Evolutionary conservation across 2,797 vertebrate species (phyloP), one percentile per base, ranked within the genome.

Genomic region (Mormyrops boulengeri): DNA sequence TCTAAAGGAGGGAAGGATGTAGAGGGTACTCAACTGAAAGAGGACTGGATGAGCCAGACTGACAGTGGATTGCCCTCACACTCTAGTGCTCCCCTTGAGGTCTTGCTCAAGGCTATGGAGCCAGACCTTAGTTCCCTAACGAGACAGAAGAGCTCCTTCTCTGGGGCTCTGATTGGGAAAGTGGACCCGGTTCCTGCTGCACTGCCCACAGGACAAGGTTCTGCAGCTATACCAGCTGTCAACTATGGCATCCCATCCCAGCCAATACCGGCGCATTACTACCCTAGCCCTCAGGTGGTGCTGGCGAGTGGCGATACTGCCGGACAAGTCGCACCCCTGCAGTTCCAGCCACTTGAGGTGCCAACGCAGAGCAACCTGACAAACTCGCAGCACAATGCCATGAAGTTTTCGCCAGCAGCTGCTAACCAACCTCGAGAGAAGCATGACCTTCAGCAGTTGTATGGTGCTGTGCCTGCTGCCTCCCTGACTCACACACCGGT

Each of bases 81-180:
- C 66, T 93, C 95, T 0, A 97, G 96, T 86, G 97, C 97, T 91
- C 96, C 98, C 0, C 98, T 99, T 1, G 98, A 99, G 94, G 98
- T 99, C 93, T 96, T 99, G 92, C 93, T 99, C 87, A 99, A 98
- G 95, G 99, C 99, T 89, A 99, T 99, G 98, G 99, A 99, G 95
- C 97, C 98, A 30, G 99, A 99, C 93, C 97, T 99, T 91, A 99
- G 97, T 91, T 97, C 97, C 3, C 95, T 99, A 94, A 95, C 97
- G 26, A 97, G 98, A 92, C 95, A 92, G 90, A 97, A 96, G 91
- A 95, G 94, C 93, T 95, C 95, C 9, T 93, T 95, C 90, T 95
- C 95, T 88, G 93, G 95, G 88, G 94, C 95, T 88, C 94, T 94
- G 84, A 88, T 95, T 92, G 95, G 96, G 92, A 98, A 97, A 95